Evolutionary conservation across 2,797 vertebrate genomes (phyloP).

Genomic region (Gymnopithys bicolor): DNA sequence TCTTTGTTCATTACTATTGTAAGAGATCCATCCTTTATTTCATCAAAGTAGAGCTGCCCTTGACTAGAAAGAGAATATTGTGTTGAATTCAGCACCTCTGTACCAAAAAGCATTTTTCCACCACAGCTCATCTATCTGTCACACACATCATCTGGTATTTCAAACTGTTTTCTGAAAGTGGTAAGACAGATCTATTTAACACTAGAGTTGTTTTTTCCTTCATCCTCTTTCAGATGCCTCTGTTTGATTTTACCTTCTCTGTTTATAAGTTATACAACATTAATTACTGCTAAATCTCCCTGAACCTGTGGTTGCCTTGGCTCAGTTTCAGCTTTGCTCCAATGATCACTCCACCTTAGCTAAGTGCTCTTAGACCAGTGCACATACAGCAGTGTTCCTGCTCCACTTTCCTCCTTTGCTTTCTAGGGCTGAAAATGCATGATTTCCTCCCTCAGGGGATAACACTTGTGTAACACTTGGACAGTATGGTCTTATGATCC

Average conservation of each 20-base stretch:
- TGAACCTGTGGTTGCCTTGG: not conserved
- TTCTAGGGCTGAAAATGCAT: not conserved
- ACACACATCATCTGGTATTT: not conserved
- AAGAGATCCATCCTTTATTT: constrained; percentile 6
- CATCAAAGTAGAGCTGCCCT: not conserved
- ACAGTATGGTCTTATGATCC: not conserved
- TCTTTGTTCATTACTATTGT: not conserved
- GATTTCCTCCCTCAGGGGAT: not conserved
- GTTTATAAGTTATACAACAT: not conserved
- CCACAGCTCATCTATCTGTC: constrained; percentile 25
- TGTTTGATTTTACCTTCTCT: not conserved
- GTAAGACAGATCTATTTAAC: not conserved
- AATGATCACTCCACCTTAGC: not conserved
- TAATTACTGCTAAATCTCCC: not conserved
- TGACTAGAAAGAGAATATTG: constrained; percentile 21
- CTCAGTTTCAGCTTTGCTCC: not conserved
- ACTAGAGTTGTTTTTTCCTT: not conserved
- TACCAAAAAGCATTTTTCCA: not conserved
- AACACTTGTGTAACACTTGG: not conserved
- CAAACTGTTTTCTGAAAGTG: not conserved
- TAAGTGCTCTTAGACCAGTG: not conserved
- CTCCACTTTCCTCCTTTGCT: not conserved
- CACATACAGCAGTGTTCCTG: not conserved
- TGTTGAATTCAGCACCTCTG: constrained; percentile 10
- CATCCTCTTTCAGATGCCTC: not conserved